A percentile compares a stretch with the other conserved stretches of the same genome.
phyloP scores from a whole-genome alignment of 2,797 vertebrate genomes.

The Alcedo quadribrachys region DNA sequence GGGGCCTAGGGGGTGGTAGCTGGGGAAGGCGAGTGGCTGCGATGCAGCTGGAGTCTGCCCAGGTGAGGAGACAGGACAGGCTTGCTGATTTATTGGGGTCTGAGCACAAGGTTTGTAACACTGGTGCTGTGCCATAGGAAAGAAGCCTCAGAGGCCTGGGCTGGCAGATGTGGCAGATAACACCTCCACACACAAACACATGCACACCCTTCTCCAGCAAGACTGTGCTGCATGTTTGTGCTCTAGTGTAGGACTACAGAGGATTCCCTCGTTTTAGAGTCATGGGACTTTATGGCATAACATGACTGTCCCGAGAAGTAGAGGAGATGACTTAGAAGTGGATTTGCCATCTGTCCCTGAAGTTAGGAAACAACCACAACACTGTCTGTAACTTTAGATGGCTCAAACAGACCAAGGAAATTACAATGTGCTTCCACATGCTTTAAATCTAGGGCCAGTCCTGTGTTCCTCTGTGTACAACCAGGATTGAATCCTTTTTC shows the following conservation, averaged over 20 bases:
- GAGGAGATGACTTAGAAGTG: neutral
- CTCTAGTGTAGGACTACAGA: neutral
- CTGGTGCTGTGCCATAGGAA: neutral
- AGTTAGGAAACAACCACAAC: neutral
- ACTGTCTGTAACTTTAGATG: neutral
- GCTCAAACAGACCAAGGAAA: neutral
- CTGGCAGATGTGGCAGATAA: neutral
- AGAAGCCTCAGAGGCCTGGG: neutral
- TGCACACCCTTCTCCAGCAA: neutral
- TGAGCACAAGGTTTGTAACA: neutral
- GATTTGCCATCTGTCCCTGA: neutral
- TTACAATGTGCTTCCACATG: neutral
- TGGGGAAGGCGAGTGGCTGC: neutral
- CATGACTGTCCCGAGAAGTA: neutral
- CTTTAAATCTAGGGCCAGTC: slow-evolving; percentile 5
- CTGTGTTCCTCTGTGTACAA: neutral
- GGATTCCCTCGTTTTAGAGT: neutral
- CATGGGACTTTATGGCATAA: neutral
- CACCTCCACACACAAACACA: neutral
- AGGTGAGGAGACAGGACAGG: neutral
- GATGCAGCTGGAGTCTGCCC: neutral
- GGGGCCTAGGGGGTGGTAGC: neutral
- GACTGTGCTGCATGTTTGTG: neutral
- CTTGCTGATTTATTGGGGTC: slow-evolving; percentile 30
- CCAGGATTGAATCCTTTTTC: neutral